Evolutionary conservation across 1,140 invertebrate species (phyloP), one percentile per base, ranked within the genome.

Genomic region (Aporrectodea caliginosa): DNA sequence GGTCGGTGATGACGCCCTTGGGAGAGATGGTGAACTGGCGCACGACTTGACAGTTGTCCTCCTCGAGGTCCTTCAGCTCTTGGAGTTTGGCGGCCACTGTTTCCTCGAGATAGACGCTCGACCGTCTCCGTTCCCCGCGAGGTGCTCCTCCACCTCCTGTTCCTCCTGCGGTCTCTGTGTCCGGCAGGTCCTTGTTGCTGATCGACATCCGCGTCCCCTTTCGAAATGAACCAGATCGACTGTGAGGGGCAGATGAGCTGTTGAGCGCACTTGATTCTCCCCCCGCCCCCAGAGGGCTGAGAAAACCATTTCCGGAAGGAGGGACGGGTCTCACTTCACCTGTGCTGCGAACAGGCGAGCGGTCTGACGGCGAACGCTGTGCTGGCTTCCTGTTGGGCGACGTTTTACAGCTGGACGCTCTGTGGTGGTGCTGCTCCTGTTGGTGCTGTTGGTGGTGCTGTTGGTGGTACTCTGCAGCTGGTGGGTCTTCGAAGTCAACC

Each of bases 171-270:
- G 43, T 22, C 43, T 6, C 43, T 22, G 43, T 22, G 6, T 6
- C 6, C 43, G 43, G 43, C 43, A 58, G 27, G 22, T 89, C 76
- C 73, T 83, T 85, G 78, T 82, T 89, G 73, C 91, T 92, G 85
- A 16, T 30, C 35, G 1, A 74, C 71, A 70, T 72, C 31, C 74
- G 74, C 35, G 29, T 69, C 71, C 29, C 74, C 73, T 69, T 81
- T 73, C 75, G 73, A 34, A 70, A 81, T 32, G 80, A 79, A 16
- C 79, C 75, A 33, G 35, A 75, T 30, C 78, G 27, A 32, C 78
- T 79, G 16, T 79, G 71, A 12, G 78, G 78, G 33, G 78, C 78
- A 2, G 78, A 79, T 12, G 27, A n/a, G 72, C 78, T 58, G 6
- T 6, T 12, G 6, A 22, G 6, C 6, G 43, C 43, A 22, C 6